A percentile compares a stretch with the other conserved stretches of the same genome.
phyloP scores from a whole-genome alignment of 1,140 invertebrate genomes.

The Colletes latitarsis region DNA sequence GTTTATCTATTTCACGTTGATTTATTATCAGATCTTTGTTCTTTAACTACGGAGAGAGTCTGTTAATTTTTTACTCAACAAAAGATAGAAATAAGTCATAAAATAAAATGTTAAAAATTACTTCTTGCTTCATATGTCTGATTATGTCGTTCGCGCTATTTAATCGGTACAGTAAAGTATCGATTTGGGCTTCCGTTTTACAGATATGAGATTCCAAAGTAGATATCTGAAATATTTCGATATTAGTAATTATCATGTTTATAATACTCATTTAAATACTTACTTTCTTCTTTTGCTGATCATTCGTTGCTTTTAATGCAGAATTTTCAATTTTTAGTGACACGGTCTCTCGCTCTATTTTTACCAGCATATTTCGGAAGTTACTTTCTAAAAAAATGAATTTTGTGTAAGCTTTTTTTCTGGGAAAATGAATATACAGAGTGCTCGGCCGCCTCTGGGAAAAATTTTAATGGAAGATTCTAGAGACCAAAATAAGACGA shows the following conservation, averaged over 20 bases:
- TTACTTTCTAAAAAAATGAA: constrained; percentile 82
- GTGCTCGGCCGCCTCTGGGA: too few relatives aligned
- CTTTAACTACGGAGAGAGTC: constrained; percentile 76
- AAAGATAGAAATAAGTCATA: not conserved
- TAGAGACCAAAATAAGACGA: too few relatives aligned
- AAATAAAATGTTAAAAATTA: constrained; percentile 55
- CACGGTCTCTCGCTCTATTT: constrained; percentile 85
- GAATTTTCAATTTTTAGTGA: constrained; percentile 85
- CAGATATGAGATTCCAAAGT: constrained; percentile 78
- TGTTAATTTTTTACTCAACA: not conserved
- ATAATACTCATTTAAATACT: constrained; percentile 40
- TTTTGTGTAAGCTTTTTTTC: not conserved
- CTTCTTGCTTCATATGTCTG: constrained; percentile 77
- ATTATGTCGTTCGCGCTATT: constrained; percentile 79
- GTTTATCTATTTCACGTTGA: constrained; percentile 87
- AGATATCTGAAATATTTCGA: constrained; percentile 68
- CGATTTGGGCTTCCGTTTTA: constrained; percentile 76
- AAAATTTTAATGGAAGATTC: too few relatives aligned
- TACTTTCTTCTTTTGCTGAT: constrained; percentile 83
- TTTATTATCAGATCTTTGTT: constrained; percentile 86
- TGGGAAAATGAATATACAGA: constrained; percentile 29
- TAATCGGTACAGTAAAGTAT: constrained; percentile 76
- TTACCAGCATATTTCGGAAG: constrained; percentile 84
- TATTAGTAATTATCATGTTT: constrained; percentile 13
- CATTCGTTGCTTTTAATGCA: constrained; percentile 83